Evolutionary conservation across 2,797 vertebrate species (phyloP).

Genomic region (Karalla daura): DNA sequence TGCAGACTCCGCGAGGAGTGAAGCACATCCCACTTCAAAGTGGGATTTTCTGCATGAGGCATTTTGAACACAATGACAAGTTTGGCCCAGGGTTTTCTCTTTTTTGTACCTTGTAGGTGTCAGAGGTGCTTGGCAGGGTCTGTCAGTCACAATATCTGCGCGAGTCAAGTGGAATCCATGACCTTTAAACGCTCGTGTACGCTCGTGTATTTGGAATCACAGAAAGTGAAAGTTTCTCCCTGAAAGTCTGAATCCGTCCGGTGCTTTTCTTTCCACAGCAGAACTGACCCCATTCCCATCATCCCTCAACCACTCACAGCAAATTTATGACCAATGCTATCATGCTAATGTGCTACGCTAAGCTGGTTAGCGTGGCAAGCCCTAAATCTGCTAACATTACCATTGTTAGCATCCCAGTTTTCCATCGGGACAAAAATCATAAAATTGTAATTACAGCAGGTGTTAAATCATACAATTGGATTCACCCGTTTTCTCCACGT

Average conservation of each 20-base stretch:
- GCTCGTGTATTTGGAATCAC: too few relatives aligned
- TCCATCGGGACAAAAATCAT: neutral
- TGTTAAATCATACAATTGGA: neutral
- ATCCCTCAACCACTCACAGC: neutral
- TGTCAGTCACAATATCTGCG: too few relatives aligned
- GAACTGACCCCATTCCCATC: too few relatives aligned
- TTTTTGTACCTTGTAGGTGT: too few relatives aligned
- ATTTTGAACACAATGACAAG: neutral
- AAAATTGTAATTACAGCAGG: neutral
- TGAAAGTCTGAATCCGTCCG: too few relatives aligned
- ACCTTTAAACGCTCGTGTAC: too few relatives aligned
- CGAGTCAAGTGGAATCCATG: too few relatives aligned
- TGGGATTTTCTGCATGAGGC: neutral
- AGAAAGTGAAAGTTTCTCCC: too few relatives aligned
- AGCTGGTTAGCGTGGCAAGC: neutral
- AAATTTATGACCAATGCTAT: neutral
- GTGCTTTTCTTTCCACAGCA: too few relatives aligned
- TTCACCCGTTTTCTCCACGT: too few relatives aligned
- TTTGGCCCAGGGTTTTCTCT: too few relatives aligned
- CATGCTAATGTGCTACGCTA: neutral
- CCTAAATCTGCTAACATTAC: neutral
- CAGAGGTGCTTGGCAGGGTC: neutral
- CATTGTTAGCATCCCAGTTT: neutral
- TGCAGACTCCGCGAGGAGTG: constrained; percentile 5
- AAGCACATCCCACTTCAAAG: neutral